These are phyloP conservation scores for Hetaerina titia DNA, from an alignment of 2,888 invertebrate species.

Conservation along the genomic window DNA sequence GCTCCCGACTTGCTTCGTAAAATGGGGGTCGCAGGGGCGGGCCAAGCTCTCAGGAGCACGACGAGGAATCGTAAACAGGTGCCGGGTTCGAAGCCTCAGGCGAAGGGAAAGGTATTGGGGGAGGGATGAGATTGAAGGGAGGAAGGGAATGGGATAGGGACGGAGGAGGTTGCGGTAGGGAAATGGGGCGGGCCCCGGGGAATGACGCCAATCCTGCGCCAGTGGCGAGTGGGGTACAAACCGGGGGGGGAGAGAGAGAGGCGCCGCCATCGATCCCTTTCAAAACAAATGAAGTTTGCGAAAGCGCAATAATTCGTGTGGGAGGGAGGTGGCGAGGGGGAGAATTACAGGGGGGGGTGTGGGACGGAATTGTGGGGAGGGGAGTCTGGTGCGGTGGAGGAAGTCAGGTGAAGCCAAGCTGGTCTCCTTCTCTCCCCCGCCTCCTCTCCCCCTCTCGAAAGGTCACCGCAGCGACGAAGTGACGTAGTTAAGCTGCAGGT, in stretches of 20 bases:
- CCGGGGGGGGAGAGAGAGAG: not conserved
- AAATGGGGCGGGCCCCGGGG: slow-evolving; percentile 17
- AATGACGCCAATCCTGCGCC: slow-evolving; percentile 39
- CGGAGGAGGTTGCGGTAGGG: not conserved
- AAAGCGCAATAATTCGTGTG: slow-evolving; percentile 38
- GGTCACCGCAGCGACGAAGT: slow-evolving; percentile 16
- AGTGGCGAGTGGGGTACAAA: not conserved
- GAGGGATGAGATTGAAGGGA: not conserved
- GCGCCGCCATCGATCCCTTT: slow-evolving; percentile 27
- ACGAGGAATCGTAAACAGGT: not conserved
- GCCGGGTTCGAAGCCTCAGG: not conserved
- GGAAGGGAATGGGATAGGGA: not conserved
- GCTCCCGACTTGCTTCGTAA: not conserved
- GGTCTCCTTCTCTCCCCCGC: not conserved
- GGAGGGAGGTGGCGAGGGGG: not conserved
- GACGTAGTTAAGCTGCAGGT: slow-evolving; percentile 35
- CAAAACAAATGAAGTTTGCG: slow-evolving; percentile 39
- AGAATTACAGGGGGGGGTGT: not conserved
- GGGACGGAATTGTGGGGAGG: not conserved
- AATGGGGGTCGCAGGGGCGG: not conserved
- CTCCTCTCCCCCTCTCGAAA: not conserved
- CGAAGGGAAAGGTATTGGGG: not conserved
- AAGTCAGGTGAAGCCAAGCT: not conserved
- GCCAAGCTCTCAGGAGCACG: not conserved
- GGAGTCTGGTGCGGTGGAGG: not conserved